Evolutionary conservation across 2,113 vertebrate genomes (phyloP).

Genomic region (Toxotes jaculatrix): DNA sequence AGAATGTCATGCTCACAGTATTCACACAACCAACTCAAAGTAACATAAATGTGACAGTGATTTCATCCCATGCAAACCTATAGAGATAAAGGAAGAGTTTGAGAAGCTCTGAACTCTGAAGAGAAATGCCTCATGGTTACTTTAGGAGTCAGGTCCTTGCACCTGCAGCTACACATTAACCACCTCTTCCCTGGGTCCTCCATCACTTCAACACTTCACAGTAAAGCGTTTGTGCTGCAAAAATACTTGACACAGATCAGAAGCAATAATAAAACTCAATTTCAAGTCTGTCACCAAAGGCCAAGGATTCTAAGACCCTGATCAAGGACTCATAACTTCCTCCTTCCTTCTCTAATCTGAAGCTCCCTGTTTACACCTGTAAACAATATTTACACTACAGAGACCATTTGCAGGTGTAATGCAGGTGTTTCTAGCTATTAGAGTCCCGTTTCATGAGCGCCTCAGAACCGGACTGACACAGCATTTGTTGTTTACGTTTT

Average conservation of each 20-base stretch:
- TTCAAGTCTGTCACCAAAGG: neutral
- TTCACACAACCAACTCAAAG: neutral
- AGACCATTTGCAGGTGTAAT: neutral
- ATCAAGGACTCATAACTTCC: neutral
- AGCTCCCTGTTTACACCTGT: neutral
- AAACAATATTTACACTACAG: neutral
- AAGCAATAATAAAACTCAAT: neutral
- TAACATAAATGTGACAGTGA: neutral
- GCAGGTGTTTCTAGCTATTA: neutral
- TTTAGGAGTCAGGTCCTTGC: neutral
- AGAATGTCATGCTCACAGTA: neutral
- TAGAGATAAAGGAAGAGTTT: neutral
- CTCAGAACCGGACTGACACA: neutral
- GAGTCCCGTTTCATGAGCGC: neutral
- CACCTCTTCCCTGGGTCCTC: neutral
- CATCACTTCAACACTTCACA: neutral
- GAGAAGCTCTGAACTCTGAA: neutral
- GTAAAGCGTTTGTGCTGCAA: neutral
- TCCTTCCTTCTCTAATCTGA: neutral
- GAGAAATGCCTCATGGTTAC: neutral
- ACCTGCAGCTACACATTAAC: constrained; percentile 17
- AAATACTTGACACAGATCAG: neutral
- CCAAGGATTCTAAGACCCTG: too few species aligned
- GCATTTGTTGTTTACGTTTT: too few species aligned
- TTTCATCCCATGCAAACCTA: neutral